Conservation (phyloP, 2,113 vertebrate species). For the Plestiodon gilberti region DNA sequence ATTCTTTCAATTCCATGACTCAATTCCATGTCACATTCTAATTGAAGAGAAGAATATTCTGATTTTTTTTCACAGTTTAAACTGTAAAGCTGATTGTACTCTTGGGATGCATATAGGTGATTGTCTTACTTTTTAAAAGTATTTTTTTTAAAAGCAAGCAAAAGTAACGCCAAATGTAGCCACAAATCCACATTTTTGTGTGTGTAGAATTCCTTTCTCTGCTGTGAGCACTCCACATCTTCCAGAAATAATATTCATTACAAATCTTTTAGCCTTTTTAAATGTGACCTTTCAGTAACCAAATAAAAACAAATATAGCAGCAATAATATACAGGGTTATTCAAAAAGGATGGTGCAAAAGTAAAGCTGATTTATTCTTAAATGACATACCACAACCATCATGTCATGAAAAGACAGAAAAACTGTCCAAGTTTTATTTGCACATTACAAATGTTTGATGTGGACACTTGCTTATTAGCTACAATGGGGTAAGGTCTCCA, state of each 20-base stretch:
- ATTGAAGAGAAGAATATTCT: slow-evolving; percentile 7
- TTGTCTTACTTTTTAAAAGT: not conserved
- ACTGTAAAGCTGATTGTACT: not conserved
- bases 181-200: not conserved
- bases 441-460: no score
- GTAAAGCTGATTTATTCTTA: no score
- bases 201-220: not conserved
- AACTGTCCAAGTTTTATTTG: no score
- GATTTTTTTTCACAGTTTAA: not conserved
- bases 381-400: no score
- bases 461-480: no score
- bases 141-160: not conserved
- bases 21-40: not conserved
- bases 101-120: not conserved
- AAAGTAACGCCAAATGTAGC: not conserved
- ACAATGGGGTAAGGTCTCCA: no score
- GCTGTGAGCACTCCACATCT: not conserved
- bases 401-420: no score
- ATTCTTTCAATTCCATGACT: slow-evolving; percentile 20
- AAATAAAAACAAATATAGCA: not conserved
- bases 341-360: no score
- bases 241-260: slow-evolving; percentile 1
- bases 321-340: not conserved
- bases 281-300: not conserved
- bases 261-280: not conserved